phyloP scores from a whole-genome alignment of 2,113 vertebrate genomes.

The Osmerus mordax region DNA sequence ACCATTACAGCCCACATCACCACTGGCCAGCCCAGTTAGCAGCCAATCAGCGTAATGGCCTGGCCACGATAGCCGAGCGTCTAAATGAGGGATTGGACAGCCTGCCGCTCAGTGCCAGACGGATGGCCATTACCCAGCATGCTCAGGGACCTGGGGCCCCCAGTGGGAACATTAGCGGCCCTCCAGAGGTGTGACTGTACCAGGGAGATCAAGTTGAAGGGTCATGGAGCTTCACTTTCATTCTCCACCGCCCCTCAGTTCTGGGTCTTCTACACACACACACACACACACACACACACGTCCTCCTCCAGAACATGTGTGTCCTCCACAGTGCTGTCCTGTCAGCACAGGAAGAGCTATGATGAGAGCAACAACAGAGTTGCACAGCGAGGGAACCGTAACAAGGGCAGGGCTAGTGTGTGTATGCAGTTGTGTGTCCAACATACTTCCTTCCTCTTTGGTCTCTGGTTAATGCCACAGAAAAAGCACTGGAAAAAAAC shows the following conservation, averaged over 20 bases:
- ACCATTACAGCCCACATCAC: too few species aligned
- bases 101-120: background rate
- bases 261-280: background rate
- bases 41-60: too few species aligned
- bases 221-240: background rate
- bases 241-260: background rate
- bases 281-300: background rate
- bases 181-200: background rate
- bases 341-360: conserved; percentile 8
- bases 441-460: background rate
- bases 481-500: background rate
- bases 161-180: background rate
- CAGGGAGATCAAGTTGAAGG: conserved; percentile 1
- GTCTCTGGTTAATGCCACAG: background rate
- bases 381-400: conserved; percentile 3
- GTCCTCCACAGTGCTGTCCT: conserved; percentile 2
- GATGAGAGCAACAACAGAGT: conserved; percentile 8
- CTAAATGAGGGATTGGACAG: too few species aligned
- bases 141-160: background rate
- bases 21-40: too few species aligned
- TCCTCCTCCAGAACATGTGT: background rate
- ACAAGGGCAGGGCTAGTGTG: background rate
- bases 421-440: background rate
- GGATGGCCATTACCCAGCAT: background rate
- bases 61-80: too few species aligned